Percentiles rank a stretch among this genome's conserved stretches.
These are phyloP conservation scores for Diphyllodes magnificus DNA, from an alignment of 2,113 vertebrate genomes.

Conservation along the genomic window DNA sequence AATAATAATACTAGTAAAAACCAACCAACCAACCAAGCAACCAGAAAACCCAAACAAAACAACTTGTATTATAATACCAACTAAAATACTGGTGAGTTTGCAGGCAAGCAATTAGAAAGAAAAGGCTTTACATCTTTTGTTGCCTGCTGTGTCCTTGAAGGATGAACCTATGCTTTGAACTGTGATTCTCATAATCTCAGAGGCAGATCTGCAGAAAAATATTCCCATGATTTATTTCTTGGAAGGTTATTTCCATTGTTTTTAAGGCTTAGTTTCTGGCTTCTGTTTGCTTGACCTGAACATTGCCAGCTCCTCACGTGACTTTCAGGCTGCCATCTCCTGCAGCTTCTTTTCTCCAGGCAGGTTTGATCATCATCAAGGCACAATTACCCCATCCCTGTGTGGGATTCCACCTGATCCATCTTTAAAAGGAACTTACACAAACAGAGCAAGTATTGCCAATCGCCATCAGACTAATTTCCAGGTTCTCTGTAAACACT, in stretches of 20 bases:
- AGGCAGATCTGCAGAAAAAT: not conserved
- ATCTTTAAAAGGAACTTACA: not conserved
- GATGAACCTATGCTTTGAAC: not conserved
- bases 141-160: not conserved
- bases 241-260: not conserved
- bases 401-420: not conserved
- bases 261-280: not conserved
- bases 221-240: not conserved
- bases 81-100: not conserved
- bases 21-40: not conserved
- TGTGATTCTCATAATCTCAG: not conserved
- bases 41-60: not conserved
- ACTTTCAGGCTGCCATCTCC: not conserved
- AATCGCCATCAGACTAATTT: not conserved
- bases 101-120: not conserved
- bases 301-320: not conserved
- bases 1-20: not conserved
- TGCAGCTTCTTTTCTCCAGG: not conserved
- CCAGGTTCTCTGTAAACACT: not conserved
- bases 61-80: not conserved
- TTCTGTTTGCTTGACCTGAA: not conserved
- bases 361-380: not conserved
- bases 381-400: not conserved
- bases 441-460: not conserved
- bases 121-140: not conserved